These are phyloP conservation scores for Ochotona princeps DNA, from an alignment of 2,113 vertebrate genomes.

Conservation along the genomic window DNA sequence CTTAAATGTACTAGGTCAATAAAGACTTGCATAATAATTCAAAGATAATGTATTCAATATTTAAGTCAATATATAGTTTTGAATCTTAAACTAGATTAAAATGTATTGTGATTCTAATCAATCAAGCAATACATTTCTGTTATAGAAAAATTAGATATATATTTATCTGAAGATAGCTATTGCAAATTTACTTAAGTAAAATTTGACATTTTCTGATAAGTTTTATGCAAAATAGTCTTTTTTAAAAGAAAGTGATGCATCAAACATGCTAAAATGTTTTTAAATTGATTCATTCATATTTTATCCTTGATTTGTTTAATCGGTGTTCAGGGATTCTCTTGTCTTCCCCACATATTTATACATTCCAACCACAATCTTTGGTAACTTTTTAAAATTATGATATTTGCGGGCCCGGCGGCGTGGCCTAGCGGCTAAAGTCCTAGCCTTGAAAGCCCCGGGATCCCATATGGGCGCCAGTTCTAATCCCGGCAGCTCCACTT, in stretches of 20 bases:
- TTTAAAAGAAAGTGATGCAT: neutral
- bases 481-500: too few species aligned
- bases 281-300: neutral
- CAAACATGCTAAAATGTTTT: neutral
- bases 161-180: neutral
- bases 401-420: too few species aligned
- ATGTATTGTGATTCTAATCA: too few species aligned
- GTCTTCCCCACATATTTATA: neutral
- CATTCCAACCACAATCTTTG: neutral
- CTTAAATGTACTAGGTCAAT: constrained; percentile 19
- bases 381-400: neutral
- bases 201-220: neutral
- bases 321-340: neutral
- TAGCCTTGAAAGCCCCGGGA: too few species aligned
- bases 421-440: too few species aligned
- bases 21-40: constrained; percentile 17
- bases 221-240: neutral
- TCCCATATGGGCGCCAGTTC: too few species aligned
- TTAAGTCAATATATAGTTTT: too few species aligned
- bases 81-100: too few species aligned
- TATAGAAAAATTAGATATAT: neutral
- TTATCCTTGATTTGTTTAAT: neutral
- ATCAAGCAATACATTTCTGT: neutral
- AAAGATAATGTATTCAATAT: neutral
- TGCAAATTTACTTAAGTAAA: constrained; percentile 37